Conservation (phyloP, 2,797 vertebrate genomes). For the Emys orbicularis region DNA sequence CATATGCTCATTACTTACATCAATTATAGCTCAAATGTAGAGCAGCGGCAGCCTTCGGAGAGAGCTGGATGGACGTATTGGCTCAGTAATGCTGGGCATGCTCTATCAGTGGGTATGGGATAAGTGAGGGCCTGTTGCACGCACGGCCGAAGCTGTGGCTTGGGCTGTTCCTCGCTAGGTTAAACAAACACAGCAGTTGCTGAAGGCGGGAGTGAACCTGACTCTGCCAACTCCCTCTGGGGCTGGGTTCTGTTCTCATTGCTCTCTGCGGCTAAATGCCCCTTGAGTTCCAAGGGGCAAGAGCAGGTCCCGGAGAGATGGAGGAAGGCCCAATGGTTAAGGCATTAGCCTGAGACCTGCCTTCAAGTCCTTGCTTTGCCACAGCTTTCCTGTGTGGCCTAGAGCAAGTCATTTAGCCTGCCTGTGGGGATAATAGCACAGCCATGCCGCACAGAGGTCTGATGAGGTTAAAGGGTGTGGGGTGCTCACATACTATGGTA, state of each 20-base stretch:
- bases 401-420: neutral
- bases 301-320: neutral
- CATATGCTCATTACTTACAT: constrained; percentile 51
- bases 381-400: neutral
- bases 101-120: neutral
- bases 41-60: neutral
- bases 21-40: constrained; percentile 31
- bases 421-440: neutral
- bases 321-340: too few relatives aligned
- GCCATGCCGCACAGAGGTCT: neutral
- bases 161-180: neutral
- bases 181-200: neutral
- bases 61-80: neutral
- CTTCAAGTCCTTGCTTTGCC: neutral
- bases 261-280: neutral
- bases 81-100: neutral
- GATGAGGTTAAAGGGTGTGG: neutral
- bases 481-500: too few relatives aligned
- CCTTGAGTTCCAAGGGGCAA: neutral
- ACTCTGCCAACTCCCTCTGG: neutral
- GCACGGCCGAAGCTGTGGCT: neutral
- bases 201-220: neutral
- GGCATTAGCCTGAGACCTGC: neutral
- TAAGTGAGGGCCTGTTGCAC: rapidly evolving
- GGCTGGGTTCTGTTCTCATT: neutral